Evolutionary conservation across 2,797 vertebrate genomes (phyloP).

Genomic region (Heteromormyrus szaboi): DNA sequence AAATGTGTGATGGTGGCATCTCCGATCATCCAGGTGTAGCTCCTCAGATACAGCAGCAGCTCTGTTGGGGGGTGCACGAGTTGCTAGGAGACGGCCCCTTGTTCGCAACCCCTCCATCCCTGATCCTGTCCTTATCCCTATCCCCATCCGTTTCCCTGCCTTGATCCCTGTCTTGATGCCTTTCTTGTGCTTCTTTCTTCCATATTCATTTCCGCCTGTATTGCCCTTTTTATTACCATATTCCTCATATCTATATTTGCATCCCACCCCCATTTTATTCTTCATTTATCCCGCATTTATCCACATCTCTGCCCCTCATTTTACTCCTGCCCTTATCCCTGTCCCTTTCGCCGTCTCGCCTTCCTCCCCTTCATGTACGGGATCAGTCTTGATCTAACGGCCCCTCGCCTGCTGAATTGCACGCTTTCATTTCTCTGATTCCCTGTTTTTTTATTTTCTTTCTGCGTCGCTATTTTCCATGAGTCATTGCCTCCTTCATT

Average conservation of each 20-base stretch:
- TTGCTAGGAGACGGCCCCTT: not conserved
- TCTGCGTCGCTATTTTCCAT: not conserved
- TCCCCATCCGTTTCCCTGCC: not conserved
- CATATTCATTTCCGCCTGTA: not conserved
- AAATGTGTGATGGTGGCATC: not conserved
- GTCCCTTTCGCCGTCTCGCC: not conserved
- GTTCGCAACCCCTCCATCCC: not conserved
- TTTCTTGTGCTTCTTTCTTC: not conserved
- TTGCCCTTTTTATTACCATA: not conserved
- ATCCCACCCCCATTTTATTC: not conserved
- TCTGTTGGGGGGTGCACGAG: not conserved
- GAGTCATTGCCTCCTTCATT: not conserved
- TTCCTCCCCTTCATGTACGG: not conserved
- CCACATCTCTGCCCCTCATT: not conserved
- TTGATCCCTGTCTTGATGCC: not conserved
- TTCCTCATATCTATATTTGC: not conserved
- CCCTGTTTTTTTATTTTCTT: not conserved
- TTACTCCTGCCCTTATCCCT: no score
- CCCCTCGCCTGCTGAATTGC: not conserved
- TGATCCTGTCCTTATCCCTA: not conserved
- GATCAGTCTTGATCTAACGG: not conserved
- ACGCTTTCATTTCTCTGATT: not conserved
- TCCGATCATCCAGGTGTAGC: conserved; percentile 3
- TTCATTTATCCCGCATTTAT: not conserved
- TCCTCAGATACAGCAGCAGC: not conserved